phyloP scores from a whole-genome alignment of 2,113 vertebrate genomes.

The Cyprinus carpio region DNA sequence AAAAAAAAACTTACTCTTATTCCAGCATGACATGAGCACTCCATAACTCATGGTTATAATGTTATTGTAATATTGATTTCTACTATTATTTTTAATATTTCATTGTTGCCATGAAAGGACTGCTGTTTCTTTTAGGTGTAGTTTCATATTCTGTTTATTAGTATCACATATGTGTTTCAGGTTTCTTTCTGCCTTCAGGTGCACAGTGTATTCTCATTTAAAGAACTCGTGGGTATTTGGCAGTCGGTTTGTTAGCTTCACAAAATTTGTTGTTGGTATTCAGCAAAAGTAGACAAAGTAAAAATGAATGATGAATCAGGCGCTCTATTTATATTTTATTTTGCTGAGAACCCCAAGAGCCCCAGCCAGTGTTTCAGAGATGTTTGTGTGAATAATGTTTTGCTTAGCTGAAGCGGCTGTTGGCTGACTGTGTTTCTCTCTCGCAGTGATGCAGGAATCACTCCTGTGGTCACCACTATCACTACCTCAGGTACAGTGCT shows the following conservation, averaged over 20 bases:
- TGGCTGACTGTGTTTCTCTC: slow-evolving; percentile 52
- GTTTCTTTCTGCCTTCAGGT: not conserved
- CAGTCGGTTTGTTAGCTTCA: not conserved
- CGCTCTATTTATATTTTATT: slow-evolving; percentile 18
- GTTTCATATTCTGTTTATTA: slow-evolving; percentile 7
- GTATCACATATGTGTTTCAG: not conserved
- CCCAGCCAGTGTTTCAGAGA: slow-evolving; percentile 1
- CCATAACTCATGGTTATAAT: not conserved
- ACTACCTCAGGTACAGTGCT: slow-evolving; percentile 85
- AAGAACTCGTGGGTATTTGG: not conserved
- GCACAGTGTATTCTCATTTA: not conserved
- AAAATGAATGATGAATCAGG: slow-evolving; percentile 31
- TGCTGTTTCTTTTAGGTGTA: not conserved
- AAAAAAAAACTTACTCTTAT: not conserved
- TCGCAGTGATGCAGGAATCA: slow-evolving; percentile 92
- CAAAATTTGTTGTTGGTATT: not conserved
- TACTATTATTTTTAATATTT: not conserved
- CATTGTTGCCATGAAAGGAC: not conserved
- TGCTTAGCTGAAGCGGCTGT: slow-evolving; percentile 35
- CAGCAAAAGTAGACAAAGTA: slow-evolving; percentile 24
- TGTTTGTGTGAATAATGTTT: slow-evolving; percentile 13
- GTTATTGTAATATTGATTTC: not conserved
- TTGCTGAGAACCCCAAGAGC: slow-evolving; percentile 13
- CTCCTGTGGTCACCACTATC: slow-evolving; percentile 84
- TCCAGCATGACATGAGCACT: not conserved